These are phyloP conservation scores for Liparis tanakae DNA, from an alignment of 2,797 vertebrate species.

Conservation along the genomic window DNA sequence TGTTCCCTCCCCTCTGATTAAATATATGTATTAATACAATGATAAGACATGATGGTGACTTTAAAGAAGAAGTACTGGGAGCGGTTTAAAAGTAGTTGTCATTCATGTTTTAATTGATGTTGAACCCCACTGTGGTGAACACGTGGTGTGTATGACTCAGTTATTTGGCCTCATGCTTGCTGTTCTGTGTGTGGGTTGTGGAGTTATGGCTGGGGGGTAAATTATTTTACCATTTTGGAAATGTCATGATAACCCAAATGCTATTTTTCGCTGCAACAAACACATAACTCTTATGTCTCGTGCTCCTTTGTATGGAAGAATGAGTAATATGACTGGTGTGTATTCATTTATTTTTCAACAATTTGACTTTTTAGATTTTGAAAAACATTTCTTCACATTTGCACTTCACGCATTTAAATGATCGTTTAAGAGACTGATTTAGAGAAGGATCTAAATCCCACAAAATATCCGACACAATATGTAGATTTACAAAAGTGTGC, in stretches of 20 bases:
- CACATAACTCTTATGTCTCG: not conserved
- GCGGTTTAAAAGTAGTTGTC: not conserved
- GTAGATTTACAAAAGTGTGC: not conserved
- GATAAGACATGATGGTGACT: too few species aligned
- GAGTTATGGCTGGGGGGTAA: not conserved
- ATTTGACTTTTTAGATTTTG: not conserved
- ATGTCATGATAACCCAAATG: conserved; percentile 11
- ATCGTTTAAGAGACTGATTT: not conserved
- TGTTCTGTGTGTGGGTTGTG: not conserved
- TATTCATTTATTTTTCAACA: not conserved
- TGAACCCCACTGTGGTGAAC: not conserved
- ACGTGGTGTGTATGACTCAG: not conserved
- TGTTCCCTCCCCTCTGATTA: too few species aligned
- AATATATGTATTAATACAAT: too few species aligned
- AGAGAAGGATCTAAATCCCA: not conserved
- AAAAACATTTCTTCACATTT: not conserved
- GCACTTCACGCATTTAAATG: not conserved
- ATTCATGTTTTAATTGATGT: not conserved
- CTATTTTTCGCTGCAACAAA: not conserved
- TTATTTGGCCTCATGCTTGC: not conserved
- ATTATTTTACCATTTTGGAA: conserved; percentile 9
- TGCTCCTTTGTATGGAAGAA: not conserved
- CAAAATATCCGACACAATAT: not conserved
- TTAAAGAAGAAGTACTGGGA: too few species aligned
- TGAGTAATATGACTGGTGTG: not conserved